Percentiles rank a stretch among this genome's conserved stretches.
These are phyloP conservation scores for Rhamphomyia laevipes DNA, from an alignment of 2,888 invertebrate genomes.

Conservation along the genomic window DNA sequence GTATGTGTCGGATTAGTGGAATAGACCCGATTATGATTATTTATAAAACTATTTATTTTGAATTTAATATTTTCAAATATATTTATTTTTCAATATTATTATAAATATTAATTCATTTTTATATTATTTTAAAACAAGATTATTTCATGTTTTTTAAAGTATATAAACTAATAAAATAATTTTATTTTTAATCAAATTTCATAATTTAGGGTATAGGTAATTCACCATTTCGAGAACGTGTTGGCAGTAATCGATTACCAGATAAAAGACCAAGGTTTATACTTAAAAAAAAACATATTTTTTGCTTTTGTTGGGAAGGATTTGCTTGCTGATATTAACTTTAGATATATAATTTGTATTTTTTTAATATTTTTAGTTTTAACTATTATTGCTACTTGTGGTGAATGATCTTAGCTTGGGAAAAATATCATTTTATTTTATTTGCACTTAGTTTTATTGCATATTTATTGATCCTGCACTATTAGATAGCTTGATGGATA, in stretches of 20 bases:
- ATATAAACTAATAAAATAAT: neutral
- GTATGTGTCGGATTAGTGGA: no score
- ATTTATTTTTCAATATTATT: neutral
- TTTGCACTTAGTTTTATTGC: no score
- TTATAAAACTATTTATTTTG: neutral
- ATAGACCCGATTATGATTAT: no score
- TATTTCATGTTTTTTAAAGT: neutral
- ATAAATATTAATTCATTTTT: no score
- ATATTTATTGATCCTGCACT: no score
- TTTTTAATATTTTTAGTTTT: neutral
- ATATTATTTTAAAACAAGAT: neutral
- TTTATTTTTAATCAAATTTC: neutral
- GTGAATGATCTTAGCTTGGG: no score
- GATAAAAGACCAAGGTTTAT: slow-evolving; percentile 73
- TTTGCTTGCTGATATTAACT: neutral
- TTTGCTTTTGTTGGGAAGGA: slow-evolving; percentile 6
- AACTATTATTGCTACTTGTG: no score
- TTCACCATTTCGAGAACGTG: slow-evolving; percentile 79
- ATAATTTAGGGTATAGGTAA: slow-evolving; percentile 46
- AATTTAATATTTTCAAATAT: neutral
- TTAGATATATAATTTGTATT: neutral
- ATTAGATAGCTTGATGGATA: no score
- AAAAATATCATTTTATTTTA: no score
- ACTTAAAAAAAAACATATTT: slow-evolving; percentile 21
- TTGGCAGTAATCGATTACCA: slow-evolving; percentile 77